A percentile compares a stretch with the other conserved stretches of the same genome.
These are phyloP conservation scores for Gadopsis marmoratus DNA, from an alignment of 2,797 vertebrate species.

Conservation along the genomic window DNA sequence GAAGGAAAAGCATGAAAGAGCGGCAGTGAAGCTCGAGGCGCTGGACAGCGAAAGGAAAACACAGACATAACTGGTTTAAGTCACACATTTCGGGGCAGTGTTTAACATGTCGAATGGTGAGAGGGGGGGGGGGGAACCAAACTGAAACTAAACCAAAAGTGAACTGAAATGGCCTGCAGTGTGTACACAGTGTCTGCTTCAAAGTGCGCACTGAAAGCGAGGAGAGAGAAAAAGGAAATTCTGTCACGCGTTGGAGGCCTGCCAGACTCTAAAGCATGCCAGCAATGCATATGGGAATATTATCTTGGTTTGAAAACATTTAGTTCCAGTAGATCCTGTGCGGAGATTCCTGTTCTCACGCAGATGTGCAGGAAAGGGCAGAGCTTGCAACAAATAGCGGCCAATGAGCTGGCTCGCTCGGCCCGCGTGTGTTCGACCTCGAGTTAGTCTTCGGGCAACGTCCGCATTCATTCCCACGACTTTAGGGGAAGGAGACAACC, in stretches of 20 bases:
- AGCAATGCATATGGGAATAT: constrained; percentile 81
- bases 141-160: background rate
- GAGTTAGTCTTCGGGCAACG: constrained; percentile 53
- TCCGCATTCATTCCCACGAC: constrained; percentile 33
- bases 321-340: constrained; percentile 83
- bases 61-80: background rate
- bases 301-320: constrained; percentile 86
- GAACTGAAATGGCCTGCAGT: constrained; percentile 9
- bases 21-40: background rate
- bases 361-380: constrained; percentile 78
- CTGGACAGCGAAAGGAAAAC: background rate
- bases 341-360: constrained; percentile 82
- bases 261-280: constrained; percentile 75
- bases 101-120: background rate
- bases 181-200: background rate
- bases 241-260: constrained; percentile 63
- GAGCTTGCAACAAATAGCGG: constrained; percentile 40
- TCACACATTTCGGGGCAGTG: no score
- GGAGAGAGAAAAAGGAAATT: constrained; percentile 59
- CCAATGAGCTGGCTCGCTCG: constrained; percentile 49
- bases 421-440: constrained; percentile 40
- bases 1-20: background rate
- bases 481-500: constrained; percentile 41
- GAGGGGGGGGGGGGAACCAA: background rate
- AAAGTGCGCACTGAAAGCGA: constrained; percentile 17